These are phyloP conservation scores for Drosophila mojavensis DNA, from an alignment of 1,140 invertebrate genomes.

Conservation along the genomic window DNA sequence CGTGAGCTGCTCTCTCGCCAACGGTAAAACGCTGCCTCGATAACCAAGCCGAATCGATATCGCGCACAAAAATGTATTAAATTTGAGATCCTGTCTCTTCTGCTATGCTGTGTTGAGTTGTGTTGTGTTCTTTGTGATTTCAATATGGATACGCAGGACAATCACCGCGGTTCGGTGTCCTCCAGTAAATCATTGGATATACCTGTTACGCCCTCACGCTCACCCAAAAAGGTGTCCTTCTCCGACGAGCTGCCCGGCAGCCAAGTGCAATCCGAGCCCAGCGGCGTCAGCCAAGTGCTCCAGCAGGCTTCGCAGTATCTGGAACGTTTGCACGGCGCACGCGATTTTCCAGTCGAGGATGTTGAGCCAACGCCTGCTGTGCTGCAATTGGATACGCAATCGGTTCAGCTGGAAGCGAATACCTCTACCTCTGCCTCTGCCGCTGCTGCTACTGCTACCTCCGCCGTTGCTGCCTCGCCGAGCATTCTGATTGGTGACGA, in stretches of 20 bases:
- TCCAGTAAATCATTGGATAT: constrained; percentile 76
- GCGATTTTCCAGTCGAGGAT: constrained; percentile 34
- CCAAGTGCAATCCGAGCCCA: constrained; percentile 38
- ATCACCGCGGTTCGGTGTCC: constrained; percentile 80
- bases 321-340: constrained; percentile 73
- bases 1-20: constrained; percentile 13
- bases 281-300: constrained; percentile 76
- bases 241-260: constrained; percentile 72
- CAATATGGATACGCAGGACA: constrained; percentile 57
- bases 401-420: constrained; percentile 1
- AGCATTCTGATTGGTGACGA: constrained; percentile 63
- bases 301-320: constrained; percentile 78
- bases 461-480: constrained; percentile 49
- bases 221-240: constrained; percentile 82
- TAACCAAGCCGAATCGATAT: constrained; percentile 5
- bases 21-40: constrained; percentile 40
- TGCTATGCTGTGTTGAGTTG: constrained; percentile 1
- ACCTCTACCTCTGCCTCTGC: too few species aligned
- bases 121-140: too few species aligned
- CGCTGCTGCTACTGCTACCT: constrained; percentile 9
- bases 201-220: constrained; percentile 74
- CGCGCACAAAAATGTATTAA: constrained; percentile 14
- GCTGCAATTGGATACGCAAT: constrained; percentile 45
- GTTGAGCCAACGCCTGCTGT: constrained; percentile 50
- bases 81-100: neutral